Evolutionary conservation across 2,888 invertebrate genomes (phyloP), one percentile per base, ranked within the genome.

Genomic region (Mactromeris polynyma): DNA sequence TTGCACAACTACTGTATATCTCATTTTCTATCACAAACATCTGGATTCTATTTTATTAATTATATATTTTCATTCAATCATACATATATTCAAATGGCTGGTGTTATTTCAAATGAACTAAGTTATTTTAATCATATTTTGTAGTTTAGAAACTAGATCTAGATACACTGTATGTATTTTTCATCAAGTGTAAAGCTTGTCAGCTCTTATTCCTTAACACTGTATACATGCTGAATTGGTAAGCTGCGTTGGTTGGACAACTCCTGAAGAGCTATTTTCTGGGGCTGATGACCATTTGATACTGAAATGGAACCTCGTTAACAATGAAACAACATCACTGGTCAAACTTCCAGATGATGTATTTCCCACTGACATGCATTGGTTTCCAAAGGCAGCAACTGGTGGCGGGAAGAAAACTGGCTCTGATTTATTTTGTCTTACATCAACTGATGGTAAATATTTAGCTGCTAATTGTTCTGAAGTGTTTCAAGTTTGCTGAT

Each of bases 211-310:
- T 51, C 93, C 95, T 95, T 96, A 94, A 96, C 94, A 46, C 38
- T 90, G 78, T 77, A 58, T 93, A 95, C 97, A 97, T 95, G 97
- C 97, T 90, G 98, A 98, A 94, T 97, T 98, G n/a, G 98, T 98
- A 19, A 98, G 98, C 89, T 99, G 99, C 96, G 98, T 99, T 21
- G 98, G 98, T 93, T 99, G 99, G 99, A 98, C 98, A 96, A 98
- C 98, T 94, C 98, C 98, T 42, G 99, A 99, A 96, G 99, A 99
- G 97, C 98, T 99, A 81, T 98, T 98, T 97, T 98, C 99, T 38
- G 98, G 98, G 46, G 99, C 99, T n/a, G 99, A 99, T 96, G 99
- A 99, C 96, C 99, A 98, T 96, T 98, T 98, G 95, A 97, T 99
- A 82, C 97, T 98, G 85, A 98, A 98, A 96, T 99, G 99, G 99